Evolutionary conservation across 2,888 invertebrate genomes (phyloP), one percentile per base, ranked within the genome.

Genomic region (Tyria jacobaeae): DNA sequence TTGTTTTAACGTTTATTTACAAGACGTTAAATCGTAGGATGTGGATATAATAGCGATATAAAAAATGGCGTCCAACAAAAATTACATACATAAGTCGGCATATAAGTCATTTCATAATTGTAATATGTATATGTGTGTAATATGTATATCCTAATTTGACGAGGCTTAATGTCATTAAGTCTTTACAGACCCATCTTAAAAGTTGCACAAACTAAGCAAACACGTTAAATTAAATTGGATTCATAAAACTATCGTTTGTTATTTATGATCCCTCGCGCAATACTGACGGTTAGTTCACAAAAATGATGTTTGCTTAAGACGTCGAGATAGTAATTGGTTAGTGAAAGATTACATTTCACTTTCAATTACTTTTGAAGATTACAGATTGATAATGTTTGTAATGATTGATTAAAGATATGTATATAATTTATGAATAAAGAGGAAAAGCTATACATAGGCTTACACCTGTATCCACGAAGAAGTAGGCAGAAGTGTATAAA

Each of bases 1-100:
- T 51, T 37, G 53, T 39, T 51, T 35, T 51, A 51, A 35, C 14
- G 17, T 51, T 51, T 51, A 51, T 51, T 51, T 35, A 34, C 21
- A 34, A 5, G 14, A 34, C 14, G 6, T 51, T 4, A 17, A 17
- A 17, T 51, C 31, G 50, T 10, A 34, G 1, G 6, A 3, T 1
- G 21, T 21, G 44, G 12, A 3, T 21, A 21, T 12, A 15, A 15
- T 37, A 0, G 14, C 14, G 4, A 15, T 15, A 15, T 37, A 14
- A 37, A 37, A 15, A 5, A 15, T 0, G 4, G 27, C 27, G 7
- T 31, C 27, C 4, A 4, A 31, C 27, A 6, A 31, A 31, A 31
- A 31, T 31, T 0, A 31, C 4, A 31, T 31, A 31, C 7, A 0
- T 31, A 31, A 31, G 27, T 31, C 27, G 27, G 4, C 7, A 2